Percentiles rank a stretch among this genome's conserved stretches.
phyloP scores from a whole-genome alignment of 2,797 vertebrate species.

The Eutrigla gurnardus region DNA sequence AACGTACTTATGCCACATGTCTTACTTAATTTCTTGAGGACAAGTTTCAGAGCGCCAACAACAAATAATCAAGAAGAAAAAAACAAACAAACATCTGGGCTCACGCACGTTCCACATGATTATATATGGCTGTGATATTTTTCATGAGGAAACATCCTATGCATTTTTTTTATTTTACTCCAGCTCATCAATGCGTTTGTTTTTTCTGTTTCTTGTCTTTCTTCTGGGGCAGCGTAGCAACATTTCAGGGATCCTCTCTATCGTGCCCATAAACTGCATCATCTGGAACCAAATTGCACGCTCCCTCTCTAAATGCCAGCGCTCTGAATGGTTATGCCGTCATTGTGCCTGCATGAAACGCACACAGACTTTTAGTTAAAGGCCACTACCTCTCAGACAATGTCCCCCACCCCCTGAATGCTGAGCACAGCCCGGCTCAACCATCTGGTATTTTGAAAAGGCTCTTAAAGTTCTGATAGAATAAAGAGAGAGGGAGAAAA shows the following conservation, averaged over 20 bases:
- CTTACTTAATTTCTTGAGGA: not conserved
- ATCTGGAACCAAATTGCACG: conserved; percentile 49
- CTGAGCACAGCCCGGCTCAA: conserved; percentile 29
- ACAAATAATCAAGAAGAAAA: not conserved
- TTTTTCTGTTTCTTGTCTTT: not conserved
- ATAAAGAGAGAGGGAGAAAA: not conserved
- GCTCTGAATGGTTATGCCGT: conserved; percentile 32
- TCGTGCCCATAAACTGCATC: conserved; percentile 34
- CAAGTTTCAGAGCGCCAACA: not conserved
- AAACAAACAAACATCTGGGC: not conserved
- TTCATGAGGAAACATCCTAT: not conserved
- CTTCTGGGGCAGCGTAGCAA: not conserved
- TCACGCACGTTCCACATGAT: not conserved
- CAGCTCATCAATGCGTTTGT: not conserved
- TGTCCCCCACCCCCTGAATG: conserved; percentile 18
- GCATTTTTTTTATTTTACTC: not conserved
- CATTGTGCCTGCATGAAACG: conserved; percentile 34
- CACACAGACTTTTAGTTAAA: conserved; percentile 56
- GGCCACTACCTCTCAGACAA: conserved; percentile 55
- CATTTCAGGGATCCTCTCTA: conserved; percentile 19
- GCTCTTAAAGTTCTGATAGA: conserved; percentile 30
- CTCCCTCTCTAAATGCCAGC: conserved; percentile 62
- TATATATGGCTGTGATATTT: not conserved
- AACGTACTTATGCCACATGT: not conserved
- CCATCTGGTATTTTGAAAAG: conserved; percentile 36